A percentile compares a stretch with the other conserved stretches of the same genome.
These are phyloP conservation scores for Craniophora ligustri DNA, from an alignment of 2,888 invertebrate species.

Conservation along the genomic window DNA sequence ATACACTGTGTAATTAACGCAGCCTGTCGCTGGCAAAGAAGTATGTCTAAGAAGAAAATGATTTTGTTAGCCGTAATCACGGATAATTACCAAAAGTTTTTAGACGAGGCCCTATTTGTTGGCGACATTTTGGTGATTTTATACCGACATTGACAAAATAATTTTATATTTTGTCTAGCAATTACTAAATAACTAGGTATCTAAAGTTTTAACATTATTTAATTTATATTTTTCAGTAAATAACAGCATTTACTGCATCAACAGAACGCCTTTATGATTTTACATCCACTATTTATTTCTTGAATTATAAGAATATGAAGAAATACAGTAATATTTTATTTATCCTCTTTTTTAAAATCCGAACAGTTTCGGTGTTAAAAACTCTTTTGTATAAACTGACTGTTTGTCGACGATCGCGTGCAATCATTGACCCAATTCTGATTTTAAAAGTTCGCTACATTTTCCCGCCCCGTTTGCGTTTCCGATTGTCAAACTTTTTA, in stretches of 20 bases:
- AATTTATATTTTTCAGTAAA: too few relatives aligned
- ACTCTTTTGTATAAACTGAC: constrained; percentile 56
- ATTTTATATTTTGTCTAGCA: too few relatives aligned
- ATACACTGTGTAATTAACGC: constrained; percentile 27
- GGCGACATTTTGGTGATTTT: constrained; percentile 25
- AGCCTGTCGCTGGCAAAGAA: constrained; percentile 21
- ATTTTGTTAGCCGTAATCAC: constrained; percentile 30
- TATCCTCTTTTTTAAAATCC: constrained; percentile 13
- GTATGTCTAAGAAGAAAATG: constrained; percentile 28
- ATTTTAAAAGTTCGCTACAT: constrained; percentile 60
- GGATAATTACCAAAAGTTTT: constrained; percentile 28
- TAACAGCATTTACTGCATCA: too few relatives aligned
- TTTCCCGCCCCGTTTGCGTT: constrained; percentile 58
- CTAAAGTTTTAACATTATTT: too few relatives aligned
- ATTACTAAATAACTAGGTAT: too few relatives aligned
- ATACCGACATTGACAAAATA: constrained; percentile 7
- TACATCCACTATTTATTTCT: too few relatives aligned
- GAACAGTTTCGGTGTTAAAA: constrained; percentile 44
- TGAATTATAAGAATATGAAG: too few relatives aligned
- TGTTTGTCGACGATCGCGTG: constrained; percentile 64
- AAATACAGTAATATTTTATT: not conserved
- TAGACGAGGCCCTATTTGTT: constrained; percentile 30
- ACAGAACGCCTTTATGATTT: too few relatives aligned
- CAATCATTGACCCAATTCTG: constrained; percentile 66
- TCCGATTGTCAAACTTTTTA: constrained; percentile 61